phyloP scores from a whole-genome alignment of 2,888 invertebrate genomes.

The Strigamia maritima region DNA sequence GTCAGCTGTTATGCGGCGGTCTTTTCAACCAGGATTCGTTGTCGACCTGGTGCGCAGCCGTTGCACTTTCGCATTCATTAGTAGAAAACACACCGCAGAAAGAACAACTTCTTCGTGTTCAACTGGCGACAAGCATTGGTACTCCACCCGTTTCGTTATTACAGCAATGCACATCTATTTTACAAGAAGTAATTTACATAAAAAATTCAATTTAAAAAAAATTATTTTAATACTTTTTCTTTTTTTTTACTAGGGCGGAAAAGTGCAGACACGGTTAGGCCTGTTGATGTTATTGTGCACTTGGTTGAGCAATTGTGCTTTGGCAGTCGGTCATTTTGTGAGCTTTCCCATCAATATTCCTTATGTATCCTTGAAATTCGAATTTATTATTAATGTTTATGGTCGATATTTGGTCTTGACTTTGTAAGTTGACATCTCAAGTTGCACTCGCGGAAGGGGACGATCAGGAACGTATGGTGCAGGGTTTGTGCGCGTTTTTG shows the following conservation, averaged over 20 bases:
- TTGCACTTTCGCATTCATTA: slow-evolving; percentile 84
- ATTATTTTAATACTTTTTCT: slow-evolving; percentile 40
- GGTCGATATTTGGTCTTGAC: background rate
- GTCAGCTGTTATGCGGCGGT: slow-evolving; percentile 89
- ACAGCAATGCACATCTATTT: slow-evolving; percentile 77
- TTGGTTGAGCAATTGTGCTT: slow-evolving; percentile 81
- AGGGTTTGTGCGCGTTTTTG: slow-evolving; percentile 85
- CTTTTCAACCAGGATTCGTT: slow-evolving; percentile 81
- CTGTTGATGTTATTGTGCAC: slow-evolving; percentile 83
- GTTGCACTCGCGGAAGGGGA: slow-evolving; percentile 71
- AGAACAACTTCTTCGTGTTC: slow-evolving; percentile 84
- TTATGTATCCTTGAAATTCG: slow-evolving; percentile 59
- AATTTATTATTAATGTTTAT: background rate
- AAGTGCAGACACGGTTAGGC: slow-evolving; percentile 79
- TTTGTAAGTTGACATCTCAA: slow-evolving; percentile 52
- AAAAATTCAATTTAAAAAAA: background rate
- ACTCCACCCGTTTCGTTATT: slow-evolving; percentile 83
- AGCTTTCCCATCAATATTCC: slow-evolving; percentile 75
- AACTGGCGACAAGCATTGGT: slow-evolving; percentile 79
- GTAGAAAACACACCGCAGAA: slow-evolving; percentile 72
- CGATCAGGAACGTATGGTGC: slow-evolving; percentile 81
- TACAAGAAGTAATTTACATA: slow-evolving; percentile 61
- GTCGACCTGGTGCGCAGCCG: slow-evolving; percentile 93
- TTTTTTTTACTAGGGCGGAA: slow-evolving; percentile 59
- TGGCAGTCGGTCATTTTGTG: slow-evolving; percentile 79